Evolutionary conservation across 2,797 vertebrate genomes (phyloP), one percentile per base, ranked within the genome.

Genomic region (Amblyraja radiata): DNA sequence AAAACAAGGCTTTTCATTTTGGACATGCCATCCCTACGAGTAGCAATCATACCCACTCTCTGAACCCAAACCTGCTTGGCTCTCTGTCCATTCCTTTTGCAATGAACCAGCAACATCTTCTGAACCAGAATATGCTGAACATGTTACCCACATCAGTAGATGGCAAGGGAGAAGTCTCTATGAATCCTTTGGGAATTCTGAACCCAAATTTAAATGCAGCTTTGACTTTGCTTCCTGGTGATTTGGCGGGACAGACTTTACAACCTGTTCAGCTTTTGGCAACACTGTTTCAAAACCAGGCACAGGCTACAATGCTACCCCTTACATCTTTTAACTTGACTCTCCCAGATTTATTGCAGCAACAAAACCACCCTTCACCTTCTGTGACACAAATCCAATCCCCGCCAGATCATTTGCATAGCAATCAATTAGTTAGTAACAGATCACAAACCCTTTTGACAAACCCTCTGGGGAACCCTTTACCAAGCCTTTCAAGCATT

Each of bases 31-130:
- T 96, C 95, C 95, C 96, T 94, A 95, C 96, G 74, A 97, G 94
- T 96, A 96, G 94, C 96, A 96, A 95, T 94, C 96, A 96, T 95
- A 96, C 96, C 5, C 96, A 96, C 94, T 95, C 96, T 95, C 96
- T 97, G 96, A 97, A 97, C 93, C 96, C 96, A 94, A 97, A 97
- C 95, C 96, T 97, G 95, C 96, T 97, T 95, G 96, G 58, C 93
- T 96, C 95, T 94, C 96, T 97, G 94, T 97, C 96, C 93, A 95
- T 97, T 95, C 95, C 96, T 94, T 96, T 97, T 95, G 96, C 97
- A 94, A 96, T 97, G 94, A 97, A 96, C 96, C 96, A 97, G 95
- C 97, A 97, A 94, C 97, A 97, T 95, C 97, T 97, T 96, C 96
- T 97, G 94, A 97, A 97, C 96, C 97, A 97, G 96, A 97, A 97